A percentile compares a stretch with the other conserved stretches of the same genome.
phyloP scores from a whole-genome alignment of 2,888 invertebrate genomes.

The Leuctra nigra region DNA sequence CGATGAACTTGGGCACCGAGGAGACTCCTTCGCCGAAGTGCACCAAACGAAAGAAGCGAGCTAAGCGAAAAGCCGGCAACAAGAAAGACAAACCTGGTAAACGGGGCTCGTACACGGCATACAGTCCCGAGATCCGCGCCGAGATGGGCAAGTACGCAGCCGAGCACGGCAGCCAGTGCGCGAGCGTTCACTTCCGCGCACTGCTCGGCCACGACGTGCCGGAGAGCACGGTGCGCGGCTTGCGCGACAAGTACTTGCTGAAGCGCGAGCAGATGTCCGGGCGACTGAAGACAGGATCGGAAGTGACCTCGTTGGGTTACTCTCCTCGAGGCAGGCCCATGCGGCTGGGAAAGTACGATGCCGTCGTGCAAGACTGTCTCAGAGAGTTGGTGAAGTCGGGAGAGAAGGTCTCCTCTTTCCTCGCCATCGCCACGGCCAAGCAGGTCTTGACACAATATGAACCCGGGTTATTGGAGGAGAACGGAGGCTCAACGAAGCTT shows the following conservation, averaged over 20 bases:
- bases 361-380: constrained; percentile 34
- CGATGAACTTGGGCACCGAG: not conserved
- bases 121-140: constrained; percentile 33
- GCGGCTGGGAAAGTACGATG: constrained; percentile 34
- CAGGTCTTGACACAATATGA: constrained; percentile 38
- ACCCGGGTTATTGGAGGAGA: constrained; percentile 38
- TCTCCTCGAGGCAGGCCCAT: constrained; percentile 34
- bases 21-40: not conserved
- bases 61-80: not conserved
- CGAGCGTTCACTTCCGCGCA: constrained; percentile 32
- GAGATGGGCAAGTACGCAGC: constrained; percentile 33
- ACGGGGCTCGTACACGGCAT: constrained; percentile 33
- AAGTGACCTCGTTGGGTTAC: constrained; percentile 32
- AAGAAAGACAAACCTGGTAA: constrained; percentile 13
- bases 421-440: constrained; percentile 38
- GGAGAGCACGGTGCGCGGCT: constrained; percentile 34
- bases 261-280: constrained; percentile 20
- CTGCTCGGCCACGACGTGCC: constrained; percentile 32
- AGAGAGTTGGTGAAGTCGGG: constrained; percentile 33
- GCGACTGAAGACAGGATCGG: constrained; percentile 20
- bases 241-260: constrained; percentile 33
- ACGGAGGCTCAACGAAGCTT: constrained; percentile 39
- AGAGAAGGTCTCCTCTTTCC: constrained; percentile 35
- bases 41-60: not conserved
- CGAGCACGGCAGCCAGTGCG: constrained; percentile 33